Evolutionary conservation across 2,797 vertebrate genomes (phyloP), one percentile per base, ranked within the genome.

Genomic region (Falco naumanni): DNA sequence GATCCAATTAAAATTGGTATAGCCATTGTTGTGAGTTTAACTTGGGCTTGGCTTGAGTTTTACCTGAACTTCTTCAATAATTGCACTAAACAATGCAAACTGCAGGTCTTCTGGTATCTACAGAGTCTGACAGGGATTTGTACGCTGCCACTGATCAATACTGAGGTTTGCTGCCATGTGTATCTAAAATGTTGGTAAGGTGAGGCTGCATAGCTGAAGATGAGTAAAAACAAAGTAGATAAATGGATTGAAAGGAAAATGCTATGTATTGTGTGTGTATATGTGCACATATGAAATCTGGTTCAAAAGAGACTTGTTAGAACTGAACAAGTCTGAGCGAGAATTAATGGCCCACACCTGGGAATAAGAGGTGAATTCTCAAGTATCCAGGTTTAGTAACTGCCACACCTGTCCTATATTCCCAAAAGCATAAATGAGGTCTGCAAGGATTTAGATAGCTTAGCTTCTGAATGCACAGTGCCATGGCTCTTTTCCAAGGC

Each of bases 361-460:
- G 96, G 94, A 96, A 95, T 84, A 87, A 91, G 94, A 96, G 91
- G 81, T 29, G 51, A 95, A 90, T 94, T 93, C 93, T 97, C 96
- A 94, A 39, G 75, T 91, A 93, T 84, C 56, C 79, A 90, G 89
- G 90, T 97, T 97, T 96, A 97, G 96, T 95, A 96, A 95, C 91
- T 90, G 92, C 95, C 95, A 96, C 93, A 90, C 96, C 97, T 97
- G 93, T 96, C 94, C 94, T 96, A 82, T 97, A 90, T 86, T 97
- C 96, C 95, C 96, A 94, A 97, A 97, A 96, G 88, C 93, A 91
- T 94, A 94, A 96, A 78, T 51, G 94, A 96, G 91, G 80, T 80
- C 95, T 96, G 89, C 89, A 91, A 95, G 96, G 96, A 96, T 96
- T 96, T 93, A 93, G 78, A 90, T 96, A 93, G 96, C 91, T 97